These are phyloP conservation scores for Neotoxoptera formosana DNA, from an alignment of 1,140 invertebrate genomes.

Conservation along the genomic window DNA sequence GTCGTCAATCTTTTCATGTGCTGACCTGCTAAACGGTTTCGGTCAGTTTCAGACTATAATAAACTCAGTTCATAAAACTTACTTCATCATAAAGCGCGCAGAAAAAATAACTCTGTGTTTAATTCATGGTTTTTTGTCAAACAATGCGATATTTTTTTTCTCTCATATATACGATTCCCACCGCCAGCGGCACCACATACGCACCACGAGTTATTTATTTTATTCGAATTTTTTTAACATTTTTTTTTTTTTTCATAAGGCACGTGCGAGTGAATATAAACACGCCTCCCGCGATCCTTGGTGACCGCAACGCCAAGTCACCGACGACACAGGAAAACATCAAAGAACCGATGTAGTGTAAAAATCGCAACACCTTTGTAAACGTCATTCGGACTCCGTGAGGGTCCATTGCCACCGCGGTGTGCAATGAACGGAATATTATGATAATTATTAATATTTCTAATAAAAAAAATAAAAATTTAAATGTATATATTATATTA, in stretches of 20 bases:
- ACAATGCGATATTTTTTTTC: slow-evolving; percentile 10
- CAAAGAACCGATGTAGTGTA: slow-evolving; percentile 32
- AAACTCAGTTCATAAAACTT: slow-evolving; percentile 23
- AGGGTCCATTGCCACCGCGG: slow-evolving; percentile 29
- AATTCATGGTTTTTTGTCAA: slow-evolving; percentile 17
- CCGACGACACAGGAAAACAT: not conserved
- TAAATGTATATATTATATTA: too few relatives aligned
- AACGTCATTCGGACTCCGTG: not conserved
- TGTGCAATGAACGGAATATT: slow-evolving; percentile 35
- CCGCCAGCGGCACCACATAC: too few relatives aligned
- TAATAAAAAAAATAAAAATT: not conserved
- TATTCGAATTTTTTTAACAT: not conserved
- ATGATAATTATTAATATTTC: slow-evolving; percentile 35
- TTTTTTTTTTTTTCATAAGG: not conserved
- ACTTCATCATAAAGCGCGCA: not conserved
- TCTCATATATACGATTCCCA: not conserved
- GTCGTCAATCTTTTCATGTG: slow-evolving; percentile 24
- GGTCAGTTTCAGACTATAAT: slow-evolving; percentile 39
- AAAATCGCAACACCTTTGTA: slow-evolving; percentile 46
- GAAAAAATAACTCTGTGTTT: not conserved
- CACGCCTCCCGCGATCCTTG: not conserved
- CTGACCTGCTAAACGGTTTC: slow-evolving; percentile 35
- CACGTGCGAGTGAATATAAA: not conserved
- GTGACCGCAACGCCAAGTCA: not conserved
- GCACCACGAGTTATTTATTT: not conserved